phyloP scores from a whole-genome alignment of 2,888 invertebrate genomes.

The Eristalis pertinax region DNA sequence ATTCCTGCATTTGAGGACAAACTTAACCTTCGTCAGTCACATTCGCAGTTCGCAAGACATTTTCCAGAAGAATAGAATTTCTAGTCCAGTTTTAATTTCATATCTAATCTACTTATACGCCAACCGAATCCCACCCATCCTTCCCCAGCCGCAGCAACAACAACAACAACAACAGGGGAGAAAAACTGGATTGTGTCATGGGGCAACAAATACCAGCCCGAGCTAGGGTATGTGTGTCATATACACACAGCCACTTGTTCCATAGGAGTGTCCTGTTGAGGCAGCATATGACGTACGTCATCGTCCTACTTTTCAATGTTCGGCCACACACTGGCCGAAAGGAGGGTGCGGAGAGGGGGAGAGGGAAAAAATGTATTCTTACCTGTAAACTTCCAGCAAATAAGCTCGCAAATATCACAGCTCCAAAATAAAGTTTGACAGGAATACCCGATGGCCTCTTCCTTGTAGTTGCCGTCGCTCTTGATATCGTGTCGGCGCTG shows the following conservation, averaged over 20 bases:
- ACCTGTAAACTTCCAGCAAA: conserved; percentile 75
- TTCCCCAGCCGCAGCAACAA: not conserved
- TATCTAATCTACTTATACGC: not conserved
- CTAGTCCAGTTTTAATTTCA: not conserved
- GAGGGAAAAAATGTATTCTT: conserved; percentile 75
- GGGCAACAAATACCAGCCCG: conserved; percentile 29
- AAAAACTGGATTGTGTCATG: conserved; percentile 50
- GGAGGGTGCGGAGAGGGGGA: not conserved
- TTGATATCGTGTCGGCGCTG: not conserved
- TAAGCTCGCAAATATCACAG: conserved; percentile 75
- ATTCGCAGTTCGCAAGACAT: not conserved
- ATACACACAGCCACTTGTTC: conserved; percentile 21
- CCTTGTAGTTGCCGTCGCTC: conserved; percentile 11
- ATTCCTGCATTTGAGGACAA: not conserved
- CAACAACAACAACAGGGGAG: conserved; percentile 2
- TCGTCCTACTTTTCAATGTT: conserved; percentile 79
- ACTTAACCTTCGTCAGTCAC: not conserved
- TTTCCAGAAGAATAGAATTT: not conserved
- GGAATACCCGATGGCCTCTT: conserved; percentile 44
- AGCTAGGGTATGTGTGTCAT: conserved; percentile 13
- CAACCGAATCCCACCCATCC: not conserved
- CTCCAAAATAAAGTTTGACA: conserved; percentile 67
- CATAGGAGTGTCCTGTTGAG: conserved; percentile 41
- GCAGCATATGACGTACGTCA: conserved; percentile 58
- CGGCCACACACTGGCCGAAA: not conserved